Evolutionary conservation across 1,140 invertebrate genomes (phyloP).

Genomic region (Bombyx mandarina): DNA sequence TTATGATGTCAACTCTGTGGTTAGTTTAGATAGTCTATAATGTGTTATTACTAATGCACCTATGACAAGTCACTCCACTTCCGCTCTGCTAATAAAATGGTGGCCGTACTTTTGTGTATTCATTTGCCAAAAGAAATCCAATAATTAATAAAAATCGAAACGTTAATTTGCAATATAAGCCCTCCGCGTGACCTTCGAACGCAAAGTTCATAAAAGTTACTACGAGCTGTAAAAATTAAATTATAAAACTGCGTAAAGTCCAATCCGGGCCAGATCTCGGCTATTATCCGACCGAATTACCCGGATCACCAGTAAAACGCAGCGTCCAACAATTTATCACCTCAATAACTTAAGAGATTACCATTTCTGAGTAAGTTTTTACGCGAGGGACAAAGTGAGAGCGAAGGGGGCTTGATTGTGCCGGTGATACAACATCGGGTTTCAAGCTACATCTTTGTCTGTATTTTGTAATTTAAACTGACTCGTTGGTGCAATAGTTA

Average conservation of each 20-base stretch:
- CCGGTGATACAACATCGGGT: background rate
- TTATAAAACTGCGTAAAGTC: background rate
- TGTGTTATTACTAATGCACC: too few relatives aligned
- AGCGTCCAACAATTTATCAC: constrained; percentile 9
- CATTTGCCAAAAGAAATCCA: too few relatives aligned
- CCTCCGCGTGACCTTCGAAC: background rate
- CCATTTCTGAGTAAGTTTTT: constrained; percentile 10
- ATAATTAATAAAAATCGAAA: background rate
- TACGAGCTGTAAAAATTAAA: background rate
- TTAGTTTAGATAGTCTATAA: too few relatives aligned
- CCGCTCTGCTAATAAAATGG: too few relatives aligned
- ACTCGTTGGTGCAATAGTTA: too few relatives aligned
- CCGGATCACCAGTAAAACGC: constrained; percentile 8
- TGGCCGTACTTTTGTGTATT: too few relatives aligned
- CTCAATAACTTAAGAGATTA: constrained; percentile 9
- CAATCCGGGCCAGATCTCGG: constrained; percentile 2
- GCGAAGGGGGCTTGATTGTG: background rate
- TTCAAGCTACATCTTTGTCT: constrained; percentile 1
- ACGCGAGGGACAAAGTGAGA: constrained; percentile 4
- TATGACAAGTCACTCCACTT: too few relatives aligned
- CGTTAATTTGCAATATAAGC: background rate
- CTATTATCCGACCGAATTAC: constrained; percentile 7
- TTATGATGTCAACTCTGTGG: too few relatives aligned
- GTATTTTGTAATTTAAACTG: too few relatives aligned
- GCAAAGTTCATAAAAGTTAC: background rate